Evolutionary conservation across 2,888 invertebrate genomes (phyloP), one percentile per base, ranked within the genome.

Genomic region (Thyatira batis): DNA sequence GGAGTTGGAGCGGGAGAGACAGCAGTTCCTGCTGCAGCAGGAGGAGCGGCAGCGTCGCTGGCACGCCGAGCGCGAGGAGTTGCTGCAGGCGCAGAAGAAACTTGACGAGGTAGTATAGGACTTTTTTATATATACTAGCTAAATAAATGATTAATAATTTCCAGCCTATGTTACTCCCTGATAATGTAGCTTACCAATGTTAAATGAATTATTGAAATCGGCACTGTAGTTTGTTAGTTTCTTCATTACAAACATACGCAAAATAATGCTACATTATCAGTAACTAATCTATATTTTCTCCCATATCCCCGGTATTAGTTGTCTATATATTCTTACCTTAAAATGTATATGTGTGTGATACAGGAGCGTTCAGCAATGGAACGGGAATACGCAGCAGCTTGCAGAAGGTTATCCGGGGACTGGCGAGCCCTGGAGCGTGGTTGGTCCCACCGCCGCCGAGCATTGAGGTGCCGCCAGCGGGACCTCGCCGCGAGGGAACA

Each of bases 71-170:
- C 87, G 91, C 55, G 94, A 93, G 78, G 93, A 95, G 62, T 84
- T 96, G 59, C 93, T 95, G 71, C 93, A 93, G 63, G 95, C 95
- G 46, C 95, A 96, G 76, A 93, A 93, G 65, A 94, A 95, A 76
- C 85, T 96, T 0, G 95, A 95, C 69, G 92, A 92, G 80, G 94
- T 91, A 20, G n/a, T 21, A 10, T 33, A 50, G 55, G 2, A 48
- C 11, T 44, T n/a, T 1, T 21, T 21, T 21, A 20, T 6, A 13
- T 23, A 20, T 5, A 13, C 10, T 10, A 6, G 5, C 17, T 5
- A 28, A 8, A n/a, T n/a, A n/a, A n/a, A n/a, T n/a, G n/a, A n/a
- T n/a, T n/a, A n/a, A n/a, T n/a, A n/a, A n/a, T n/a, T n/a, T n/a
- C n/a, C n/a, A n/a, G n/a, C n/a, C n/a, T n/a, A n/a, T n/a, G n/a